Percentiles rank a stretch among this genome's conserved stretches.
phyloP scores from a whole-genome alignment of 2,797 vertebrate genomes.

The Urosaurus nigricauda region DNA sequence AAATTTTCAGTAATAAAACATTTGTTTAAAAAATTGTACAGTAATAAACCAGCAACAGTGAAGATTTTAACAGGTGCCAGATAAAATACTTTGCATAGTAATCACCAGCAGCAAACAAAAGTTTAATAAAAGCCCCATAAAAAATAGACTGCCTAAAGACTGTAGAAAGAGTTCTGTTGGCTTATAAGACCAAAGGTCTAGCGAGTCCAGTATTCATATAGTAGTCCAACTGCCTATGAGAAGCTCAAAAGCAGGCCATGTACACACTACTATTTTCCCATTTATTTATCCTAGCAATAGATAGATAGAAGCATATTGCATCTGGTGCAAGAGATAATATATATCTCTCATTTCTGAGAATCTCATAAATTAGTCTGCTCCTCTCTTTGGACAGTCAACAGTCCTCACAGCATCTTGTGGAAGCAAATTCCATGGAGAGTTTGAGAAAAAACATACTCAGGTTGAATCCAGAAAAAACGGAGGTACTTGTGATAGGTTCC shows the following conservation, averaged over 20 bases:
- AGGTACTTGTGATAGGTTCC: no score
- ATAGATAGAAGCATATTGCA: not conserved
- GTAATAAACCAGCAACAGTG: not conserved
- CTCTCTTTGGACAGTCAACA: no score
- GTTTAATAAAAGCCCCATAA: not conserved
- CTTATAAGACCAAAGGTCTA: not conserved
- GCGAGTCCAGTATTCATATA: not conserved
- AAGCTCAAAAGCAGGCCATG: not conserved
- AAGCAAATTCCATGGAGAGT: no score
- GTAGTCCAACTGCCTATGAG: not conserved
- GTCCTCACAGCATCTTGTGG: no score
- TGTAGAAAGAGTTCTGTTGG: not conserved
- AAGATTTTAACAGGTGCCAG: not conserved
- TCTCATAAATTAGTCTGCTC: no score
- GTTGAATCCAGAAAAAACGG: no score
- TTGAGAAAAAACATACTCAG: no score
- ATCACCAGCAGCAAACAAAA: not conserved
- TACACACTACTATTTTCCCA: not conserved
- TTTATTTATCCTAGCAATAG: not conserved
- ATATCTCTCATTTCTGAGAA: no score
- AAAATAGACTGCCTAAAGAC: not conserved
- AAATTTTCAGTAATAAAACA: constrained; percentile 2
- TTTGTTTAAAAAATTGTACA: not conserved
- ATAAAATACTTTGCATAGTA: not conserved
- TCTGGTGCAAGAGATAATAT: no score